Evolutionary conservation across 2,888 invertebrate species (phyloP).

Genomic region (Idaea dimidiata): DNA sequence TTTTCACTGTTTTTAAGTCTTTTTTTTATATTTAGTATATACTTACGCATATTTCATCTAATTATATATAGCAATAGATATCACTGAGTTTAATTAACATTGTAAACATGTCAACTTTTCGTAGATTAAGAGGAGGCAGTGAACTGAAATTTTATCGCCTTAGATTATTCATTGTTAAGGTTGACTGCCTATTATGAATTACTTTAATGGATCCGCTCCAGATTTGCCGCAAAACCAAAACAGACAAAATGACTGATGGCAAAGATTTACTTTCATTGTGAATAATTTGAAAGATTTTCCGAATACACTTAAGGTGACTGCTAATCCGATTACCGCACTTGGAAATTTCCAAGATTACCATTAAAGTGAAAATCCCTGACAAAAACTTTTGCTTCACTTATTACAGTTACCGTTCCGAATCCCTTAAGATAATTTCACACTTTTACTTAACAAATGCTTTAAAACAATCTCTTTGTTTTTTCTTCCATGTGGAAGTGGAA

Average conservation of each 20-base stretch:
- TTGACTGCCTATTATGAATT: slow-evolving; percentile 17
- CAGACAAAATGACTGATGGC: slow-evolving; percentile 45
- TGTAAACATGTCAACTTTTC: background rate
- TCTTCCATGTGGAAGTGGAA: slow-evolving; percentile 48
- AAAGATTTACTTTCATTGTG: slow-evolving; percentile 46
- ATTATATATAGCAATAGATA: background rate
- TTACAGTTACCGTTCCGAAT: slow-evolving; percentile 62
- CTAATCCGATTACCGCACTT: slow-evolving; percentile 59
- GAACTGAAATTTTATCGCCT: slow-evolving; percentile 16
- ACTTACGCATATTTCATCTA: too few species aligned
- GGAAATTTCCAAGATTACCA: slow-evolving; percentile 58
- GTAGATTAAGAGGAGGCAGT: background rate
- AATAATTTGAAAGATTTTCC: slow-evolving; percentile 47
- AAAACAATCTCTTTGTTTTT: slow-evolving; percentile 64
- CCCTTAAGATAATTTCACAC: slow-evolving; percentile 64
- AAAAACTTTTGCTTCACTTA: slow-evolving; percentile 60
- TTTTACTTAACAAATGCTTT: slow-evolving; percentile 58
- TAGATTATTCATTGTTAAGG: slow-evolving; percentile 22
- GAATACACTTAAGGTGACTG: slow-evolving; percentile 53
- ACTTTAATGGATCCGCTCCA: slow-evolving; percentile 27
- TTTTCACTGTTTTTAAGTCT: too few species aligned
- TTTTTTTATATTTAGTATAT: too few species aligned
- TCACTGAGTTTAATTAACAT: background rate
- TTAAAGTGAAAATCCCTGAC: slow-evolving; percentile 58
- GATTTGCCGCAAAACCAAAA: slow-evolving; percentile 32